Evolutionary conservation across 2,113 vertebrate species (phyloP), one percentile per base, ranked within the genome.

Genomic region (Panthera tigris): DNA sequence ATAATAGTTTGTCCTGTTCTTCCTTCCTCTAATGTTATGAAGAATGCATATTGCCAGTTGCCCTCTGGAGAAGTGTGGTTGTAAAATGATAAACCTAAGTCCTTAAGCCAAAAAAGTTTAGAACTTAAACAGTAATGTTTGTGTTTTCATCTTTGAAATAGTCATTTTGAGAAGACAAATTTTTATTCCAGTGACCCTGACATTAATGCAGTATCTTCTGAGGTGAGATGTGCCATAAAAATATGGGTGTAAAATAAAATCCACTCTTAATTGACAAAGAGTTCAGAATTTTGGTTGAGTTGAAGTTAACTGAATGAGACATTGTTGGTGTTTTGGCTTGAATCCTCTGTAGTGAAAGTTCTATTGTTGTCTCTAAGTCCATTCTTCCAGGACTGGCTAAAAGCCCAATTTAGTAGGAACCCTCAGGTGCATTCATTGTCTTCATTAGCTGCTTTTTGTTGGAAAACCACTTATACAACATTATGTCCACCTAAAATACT

Each of bases 401-500:
- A 97, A 90, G 48, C 12, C 48, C 63, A 78, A 10, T 68, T 25
- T 86, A 45, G 71, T 31, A 73, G 48, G 39, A 84, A 3, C 39
- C 41, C 7, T 96, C 50, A 63, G n/a, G 39, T 78, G 5, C 7
- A 61, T 36, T 86, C 39, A 89, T 78, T 92, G 33, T 97, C 39
- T 91, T 96, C 16, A 86, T 73, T 93, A 86, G 68, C 48, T 93
- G 21, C 52, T 63, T 89, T 95, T 82, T 66, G 88, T 94, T 89
- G n/a, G 80, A 92, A 78, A 45, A 31, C 6, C 12, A n/a, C 89
- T 93, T 50, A n/a, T 92, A 86, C 4, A 83, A 41, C 7, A 74
- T 3, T 33, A 48, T 84, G 41, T 39, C n/a, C 41, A 80, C 48
- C 27, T 48, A 83, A 92, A 91, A 31, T 55, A 39, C 23, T 39